phyloP scores from a whole-genome alignment of 2,888 invertebrate genomes.

The Plebejus argus region DNA sequence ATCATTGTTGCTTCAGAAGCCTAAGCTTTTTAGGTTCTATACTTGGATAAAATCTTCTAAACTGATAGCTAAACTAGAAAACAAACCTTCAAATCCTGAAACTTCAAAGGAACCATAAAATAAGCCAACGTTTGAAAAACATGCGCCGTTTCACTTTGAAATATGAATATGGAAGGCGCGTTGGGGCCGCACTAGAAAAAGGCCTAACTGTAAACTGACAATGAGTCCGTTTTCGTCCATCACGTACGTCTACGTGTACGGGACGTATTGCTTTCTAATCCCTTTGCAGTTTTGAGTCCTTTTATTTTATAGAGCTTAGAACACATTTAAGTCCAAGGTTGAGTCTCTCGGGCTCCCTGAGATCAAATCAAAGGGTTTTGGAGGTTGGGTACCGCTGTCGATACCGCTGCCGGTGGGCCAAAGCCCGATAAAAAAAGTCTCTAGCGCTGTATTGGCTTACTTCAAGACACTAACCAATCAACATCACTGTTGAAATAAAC shows the following conservation, averaged over 20 bases:
- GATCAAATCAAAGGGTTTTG: no score
- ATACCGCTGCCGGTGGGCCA: no score
- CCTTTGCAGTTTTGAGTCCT: slow-evolving; percentile 23
- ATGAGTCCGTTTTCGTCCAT: slow-evolving; percentile 67
- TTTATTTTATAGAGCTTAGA: neutral
- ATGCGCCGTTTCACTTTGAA: slow-evolving; percentile 58
- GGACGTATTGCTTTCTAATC: slow-evolving; percentile 49
- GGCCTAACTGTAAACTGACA: slow-evolving; percentile 75
- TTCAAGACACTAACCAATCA: no score
- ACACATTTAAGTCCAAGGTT: no score
- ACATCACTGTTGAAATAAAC: no score
- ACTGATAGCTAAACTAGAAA: neutral
- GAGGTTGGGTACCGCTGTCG: no score
- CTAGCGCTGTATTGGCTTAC: no score
- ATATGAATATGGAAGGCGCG: slow-evolving; percentile 70
- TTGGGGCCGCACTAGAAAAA: slow-evolving; percentile 61
- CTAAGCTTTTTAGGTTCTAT: no score
- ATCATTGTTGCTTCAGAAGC: no score
- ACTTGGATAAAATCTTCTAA: no score
- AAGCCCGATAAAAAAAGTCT: no score
- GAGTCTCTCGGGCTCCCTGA: no score
- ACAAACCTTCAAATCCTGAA: neutral
- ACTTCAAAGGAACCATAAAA: slow-evolving; percentile 11
- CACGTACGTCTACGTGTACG: slow-evolving; percentile 69
- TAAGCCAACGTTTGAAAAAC: slow-evolving; percentile 15